Percentiles rank a stretch among this genome's conserved stretches.
Evolutionary conservation across 2,797 vertebrate species (phyloP).

Genomic region (Sphenodon punctatus): DNA sequence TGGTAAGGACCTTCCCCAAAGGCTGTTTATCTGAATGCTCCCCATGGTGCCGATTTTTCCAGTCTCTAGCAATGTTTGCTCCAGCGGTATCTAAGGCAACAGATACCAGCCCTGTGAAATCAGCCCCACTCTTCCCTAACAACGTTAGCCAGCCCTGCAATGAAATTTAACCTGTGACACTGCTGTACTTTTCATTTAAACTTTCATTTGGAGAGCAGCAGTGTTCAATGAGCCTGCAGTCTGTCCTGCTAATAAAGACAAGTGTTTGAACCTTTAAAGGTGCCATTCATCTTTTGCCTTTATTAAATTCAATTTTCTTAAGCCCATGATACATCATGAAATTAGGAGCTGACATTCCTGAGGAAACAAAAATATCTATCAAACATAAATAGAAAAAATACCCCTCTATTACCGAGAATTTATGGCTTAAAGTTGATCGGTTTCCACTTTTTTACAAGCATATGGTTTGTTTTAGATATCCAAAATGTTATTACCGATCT

Average conservation of each 20-base stretch:
- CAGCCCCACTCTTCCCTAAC: constrained; percentile 75
- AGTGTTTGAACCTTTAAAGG: constrained; percentile 86
- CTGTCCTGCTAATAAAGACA: constrained; percentile 86
- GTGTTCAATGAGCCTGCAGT: constrained; percentile 80
- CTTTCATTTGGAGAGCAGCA: constrained; percentile 82
- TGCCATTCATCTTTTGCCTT: constrained; percentile 85
- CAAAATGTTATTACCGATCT: constrained; percentile 80
- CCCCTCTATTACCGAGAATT: constrained; percentile 78
- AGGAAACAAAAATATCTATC: constrained; percentile 85
- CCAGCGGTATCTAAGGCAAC: constrained; percentile 75
- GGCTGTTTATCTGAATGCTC: constrained; percentile 50
- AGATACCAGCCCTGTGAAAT: constrained; percentile 76
- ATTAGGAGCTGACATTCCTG: constrained; percentile 85
- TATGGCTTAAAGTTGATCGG: constrained; percentile 79
- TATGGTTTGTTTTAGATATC: constrained; percentile 80
- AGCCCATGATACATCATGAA: constrained; percentile 83
- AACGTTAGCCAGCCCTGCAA: constrained; percentile 75
- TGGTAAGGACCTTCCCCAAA: constrained; percentile 51
- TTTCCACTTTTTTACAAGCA: constrained; percentile 79
- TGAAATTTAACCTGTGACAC: constrained; percentile 84
- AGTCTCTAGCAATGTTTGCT: constrained; percentile 68
- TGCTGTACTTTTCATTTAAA: constrained; percentile 85
- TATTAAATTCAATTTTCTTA: constrained; percentile 87
- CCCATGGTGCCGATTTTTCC: constrained; percentile 37
- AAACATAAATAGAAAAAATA: constrained; percentile 76